Evolutionary conservation across 2,113 vertebrate species (phyloP), one percentile per base, ranked within the genome.

Genomic region (Marmota flaviventris): DNA sequence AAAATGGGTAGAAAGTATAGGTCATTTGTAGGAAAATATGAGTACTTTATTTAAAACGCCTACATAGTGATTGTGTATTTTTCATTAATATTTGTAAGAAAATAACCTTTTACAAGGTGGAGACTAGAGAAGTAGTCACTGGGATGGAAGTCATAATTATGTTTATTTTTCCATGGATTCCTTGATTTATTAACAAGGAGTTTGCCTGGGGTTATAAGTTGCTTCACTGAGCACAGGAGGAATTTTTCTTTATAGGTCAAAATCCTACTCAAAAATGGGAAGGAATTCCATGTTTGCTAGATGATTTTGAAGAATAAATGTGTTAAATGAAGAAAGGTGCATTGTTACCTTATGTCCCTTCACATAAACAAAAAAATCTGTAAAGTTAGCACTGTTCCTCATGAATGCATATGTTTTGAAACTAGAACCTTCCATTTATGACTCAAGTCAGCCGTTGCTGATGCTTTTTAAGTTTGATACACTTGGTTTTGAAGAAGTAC

Each of bases 321-420:
- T 61, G 42, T 82, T 85, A 67, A 95, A 82, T 84, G 22, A 96
- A 96, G 27, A 91, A 34, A 63, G 58, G 20, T 89, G 32, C 7
- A 81, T 42, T 85, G 25, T 93, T 85, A 88, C 72, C 1, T 32
- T 92, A 61, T 73, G 8, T 82, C 5, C 91, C 67, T 69, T 86
- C 45, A n/a, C 85, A 93, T 4, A 37, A 65, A 87, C n/a, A 97
- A 92, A 95, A 45, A 93, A 29, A 58, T 37, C 16, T 69, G 78
- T 97, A 84, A 98, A 97, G 76, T 51, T 63, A 96, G 45, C 27
- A 37, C 81, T 32, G 3, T 92, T 93, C 16, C 61, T 89, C 39
- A 63, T 91, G 96, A 89, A 97, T 65, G 92, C 82, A 96, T 93
- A 78, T 3, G 25, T 18, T 82, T 76, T 96, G 91, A 82, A 65